Evolutionary conservation across 1,140 invertebrate genomes (phyloP), one percentile per base, ranked within the genome.

Genomic region (Hylyphantes graminicola): DNA sequence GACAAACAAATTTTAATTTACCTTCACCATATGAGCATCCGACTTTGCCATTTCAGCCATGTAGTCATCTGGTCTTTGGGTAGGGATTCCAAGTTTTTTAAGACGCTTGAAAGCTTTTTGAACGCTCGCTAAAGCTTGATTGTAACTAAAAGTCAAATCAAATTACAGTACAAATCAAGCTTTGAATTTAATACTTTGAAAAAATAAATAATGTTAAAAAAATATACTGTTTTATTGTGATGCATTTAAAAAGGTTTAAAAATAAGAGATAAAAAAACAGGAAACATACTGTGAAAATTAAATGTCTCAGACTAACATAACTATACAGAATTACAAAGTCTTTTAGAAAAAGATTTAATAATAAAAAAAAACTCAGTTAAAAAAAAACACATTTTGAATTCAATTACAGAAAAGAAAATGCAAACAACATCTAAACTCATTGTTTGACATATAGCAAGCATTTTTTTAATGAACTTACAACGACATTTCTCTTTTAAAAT

Each of bases 11-110:
- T 54, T 8, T 0, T 19, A 17, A 51, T 21, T 48, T 79, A 93
- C 93, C 90, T 97, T 98, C 88, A 98, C 96, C 98, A 99, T 99
- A 87, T 99, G 98, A 61, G 93, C 92, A 91, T 99, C 98, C 70
- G 95, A 93, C 89, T 99, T 99, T 3, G 96, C 96, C 98, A 99
- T 99, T 92, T 99, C 95, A 0, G 98, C 98, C 91, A 98, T 99
- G 90, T 98, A 99, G 90, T 99, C 98, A 53, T 96, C 94, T 0
- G 98, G 98, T 80, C 96, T 92, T 88, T 93, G 94, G 0, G 96
- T 98, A 0, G 92, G 91, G 59, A 98, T 91, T 35, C 92, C 93
- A 5, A 96, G 88, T 85, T 93, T 92, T 68, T 96, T 93, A 7
- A 99, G 89, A 73, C 92, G 91, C 35, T 92, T 91, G 17, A 98